Percentiles rank a stretch among this genome's conserved stretches.
phyloP scores from a whole-genome alignment of 2,888 invertebrate species.

The Lepas anatifera region DNA sequence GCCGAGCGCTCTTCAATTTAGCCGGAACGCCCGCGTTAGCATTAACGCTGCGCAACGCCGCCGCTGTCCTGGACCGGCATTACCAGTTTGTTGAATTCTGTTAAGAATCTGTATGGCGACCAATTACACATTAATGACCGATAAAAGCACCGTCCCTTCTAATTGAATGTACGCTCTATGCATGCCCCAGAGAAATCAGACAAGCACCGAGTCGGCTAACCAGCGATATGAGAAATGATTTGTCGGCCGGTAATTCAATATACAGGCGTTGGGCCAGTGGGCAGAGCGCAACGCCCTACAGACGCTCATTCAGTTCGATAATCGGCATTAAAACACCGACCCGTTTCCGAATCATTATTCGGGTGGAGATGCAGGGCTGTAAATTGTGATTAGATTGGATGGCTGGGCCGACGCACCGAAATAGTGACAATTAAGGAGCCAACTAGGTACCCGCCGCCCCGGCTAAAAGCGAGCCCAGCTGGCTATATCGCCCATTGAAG shows the following conservation, averaged over 20 bases:
- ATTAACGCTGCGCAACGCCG: no score
- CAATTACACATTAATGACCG: not conserved
- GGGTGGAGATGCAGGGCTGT: not conserved
- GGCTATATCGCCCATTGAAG: no score
- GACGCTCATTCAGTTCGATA: not conserved
- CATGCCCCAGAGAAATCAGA: not conserved
- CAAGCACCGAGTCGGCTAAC: not conserved
- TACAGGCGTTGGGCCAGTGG: not conserved
- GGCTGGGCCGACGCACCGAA: no score
- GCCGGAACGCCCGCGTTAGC: not conserved
- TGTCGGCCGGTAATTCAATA: not conserved
- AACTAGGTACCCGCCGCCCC: no score
- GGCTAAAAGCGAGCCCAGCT: no score
- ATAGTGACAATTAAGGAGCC: no score
- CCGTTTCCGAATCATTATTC: not conserved
- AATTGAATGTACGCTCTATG: not conserved
- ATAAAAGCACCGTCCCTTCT: not conserved
- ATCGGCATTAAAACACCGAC: not conserved
- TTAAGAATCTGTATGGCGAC: conserved; percentile 1
- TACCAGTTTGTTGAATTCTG: not conserved
- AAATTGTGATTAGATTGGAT: not conserved
- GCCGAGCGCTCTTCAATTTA: not conserved
- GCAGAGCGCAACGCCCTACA: not conserved
- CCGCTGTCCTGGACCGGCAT: no score
- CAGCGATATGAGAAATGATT: not conserved